phyloP scores from a whole-genome alignment of 2,113 vertebrate genomes.

The Barnardius zonarius region DNA sequence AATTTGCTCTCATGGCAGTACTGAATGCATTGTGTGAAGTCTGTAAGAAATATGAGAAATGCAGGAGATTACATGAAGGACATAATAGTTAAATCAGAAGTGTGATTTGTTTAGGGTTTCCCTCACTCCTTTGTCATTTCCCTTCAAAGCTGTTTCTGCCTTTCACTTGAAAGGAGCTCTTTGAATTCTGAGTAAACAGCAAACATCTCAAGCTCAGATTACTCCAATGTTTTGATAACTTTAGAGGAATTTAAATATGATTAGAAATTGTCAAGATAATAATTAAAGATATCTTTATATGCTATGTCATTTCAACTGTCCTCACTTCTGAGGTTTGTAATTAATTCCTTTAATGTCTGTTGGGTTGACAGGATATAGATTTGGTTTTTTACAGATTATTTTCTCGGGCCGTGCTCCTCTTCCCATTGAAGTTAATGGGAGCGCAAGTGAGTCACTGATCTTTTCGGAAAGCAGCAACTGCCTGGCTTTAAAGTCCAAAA shows the following conservation, averaged over 20 bases:
- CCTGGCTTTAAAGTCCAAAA: constrained; percentile 20
- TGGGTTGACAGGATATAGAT: background rate
- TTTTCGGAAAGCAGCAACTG: background rate
- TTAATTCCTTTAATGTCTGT: constrained; percentile 26
- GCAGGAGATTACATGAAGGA: background rate
- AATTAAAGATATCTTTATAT: constrained; percentile 16
- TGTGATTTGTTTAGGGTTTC: constrained; percentile 35
- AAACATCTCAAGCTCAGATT: constrained; percentile 43
- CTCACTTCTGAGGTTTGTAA: background rate
- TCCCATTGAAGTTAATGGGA: constrained; percentile 12
- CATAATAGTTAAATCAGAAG: constrained; percentile 14
- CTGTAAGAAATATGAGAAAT: background rate
- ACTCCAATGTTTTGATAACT: constrained; percentile 38
- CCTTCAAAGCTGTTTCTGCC: constrained; percentile 54
- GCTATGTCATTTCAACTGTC: background rate
- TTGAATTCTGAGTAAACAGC: constrained; percentile 46
- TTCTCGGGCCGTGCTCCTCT: background rate
- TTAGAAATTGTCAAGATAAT: constrained; percentile 53
- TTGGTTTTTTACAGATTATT: background rate
- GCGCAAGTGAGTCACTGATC: background rate
- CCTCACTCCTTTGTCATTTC: constrained; percentile 32
- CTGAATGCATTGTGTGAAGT: background rate
- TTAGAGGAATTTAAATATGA: constrained; percentile 39
- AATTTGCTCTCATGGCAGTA: background rate
- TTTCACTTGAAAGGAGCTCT: constrained; percentile 52